Evolutionary conservation across 2,113 vertebrate species (phyloP), one percentile per base, ranked within the genome.

Genomic region (Orthonyx spaldingii): DNA sequence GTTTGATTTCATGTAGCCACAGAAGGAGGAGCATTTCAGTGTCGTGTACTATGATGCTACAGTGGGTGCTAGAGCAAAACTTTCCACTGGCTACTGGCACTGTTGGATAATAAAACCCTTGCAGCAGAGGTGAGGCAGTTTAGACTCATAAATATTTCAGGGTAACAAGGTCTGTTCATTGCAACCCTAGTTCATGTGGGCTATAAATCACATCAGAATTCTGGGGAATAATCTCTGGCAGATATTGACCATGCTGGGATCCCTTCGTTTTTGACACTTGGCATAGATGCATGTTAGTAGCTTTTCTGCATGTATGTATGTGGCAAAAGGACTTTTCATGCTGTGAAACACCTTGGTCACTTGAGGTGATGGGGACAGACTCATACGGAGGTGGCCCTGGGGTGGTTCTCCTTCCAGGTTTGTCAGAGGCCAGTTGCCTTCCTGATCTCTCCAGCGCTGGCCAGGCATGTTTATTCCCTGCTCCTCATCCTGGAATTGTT

Each of bases 401-500:
- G 15, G 53, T 4, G 17, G 63, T 72, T 71, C 53, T 71, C 7
- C 33, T 78, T 89, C 37, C 7, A 11, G 53, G 47, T 95, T 93
- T 74, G 77, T 72, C 74, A 3, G 66, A 35, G 57, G 77, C 74
- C 24, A 4, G 42, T 76, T 91, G 44, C 74, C 83, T 84, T 94
- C 47, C 70, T 15, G 24, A 60, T 95, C 76, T 77, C 76, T 90
- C 42, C n/a, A 5, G 70, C 1, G 0, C 26, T 55, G 76, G 41
- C 64, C n/a, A 42, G 78, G 70, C 76, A 59, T 93, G 84, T 95
- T 97, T 96, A 87, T 91, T 96, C 87, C 95, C 70, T 82, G 70
- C 84, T 94, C 82, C 90, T 90, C 42, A 4, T 94, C 94, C 93
- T 92, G 97, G 64, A 94, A 96, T 96, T 96, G 93, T 95, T 97